These are phyloP conservation scores for Tetragonula clypearis DNA, from an alignment of 1,140 invertebrate genomes.

Conservation along the genomic window DNA sequence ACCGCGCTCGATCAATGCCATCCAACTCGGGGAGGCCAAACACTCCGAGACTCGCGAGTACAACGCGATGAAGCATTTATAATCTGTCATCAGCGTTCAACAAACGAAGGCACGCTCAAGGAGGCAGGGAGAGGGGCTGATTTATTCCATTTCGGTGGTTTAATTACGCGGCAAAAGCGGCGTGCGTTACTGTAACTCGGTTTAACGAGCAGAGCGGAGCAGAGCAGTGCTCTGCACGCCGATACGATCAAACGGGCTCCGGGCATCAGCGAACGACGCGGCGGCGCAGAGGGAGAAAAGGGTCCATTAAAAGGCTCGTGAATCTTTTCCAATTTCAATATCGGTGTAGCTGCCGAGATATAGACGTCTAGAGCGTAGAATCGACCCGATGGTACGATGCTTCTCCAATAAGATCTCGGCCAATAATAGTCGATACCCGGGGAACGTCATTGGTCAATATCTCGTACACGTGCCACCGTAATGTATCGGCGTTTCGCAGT, in stretches of 20 bases:
- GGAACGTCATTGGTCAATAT: constrained; percentile 65
- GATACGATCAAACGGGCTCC: constrained; percentile 13
- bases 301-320: constrained; percentile 41
- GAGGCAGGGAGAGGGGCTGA: background rate
- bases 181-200: background rate
- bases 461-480: constrained; percentile 64
- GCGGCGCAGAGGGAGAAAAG: constrained; percentile 11
- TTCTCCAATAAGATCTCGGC: constrained; percentile 63
- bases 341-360: constrained; percentile 53
- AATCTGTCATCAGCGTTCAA: background rate
- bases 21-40: background rate
- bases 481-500: constrained; percentile 61
- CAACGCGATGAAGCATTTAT: background rate
- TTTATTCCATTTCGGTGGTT: constrained; percentile 7
- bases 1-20: constrained; percentile 5
- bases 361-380: constrained; percentile 38
- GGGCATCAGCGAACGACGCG: constrained; percentile 3
- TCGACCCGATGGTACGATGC: constrained; percentile 49
- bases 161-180: background rate
- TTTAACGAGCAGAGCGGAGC: background rate
- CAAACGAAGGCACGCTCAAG: background rate
- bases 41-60: background rate
- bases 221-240: background rate
- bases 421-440: constrained; percentile 58
- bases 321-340: constrained; percentile 60